These are phyloP conservation scores for Quiscalus mexicanus DNA, from an alignment of 2,113 vertebrate genomes.

Conservation along the genomic window DNA sequence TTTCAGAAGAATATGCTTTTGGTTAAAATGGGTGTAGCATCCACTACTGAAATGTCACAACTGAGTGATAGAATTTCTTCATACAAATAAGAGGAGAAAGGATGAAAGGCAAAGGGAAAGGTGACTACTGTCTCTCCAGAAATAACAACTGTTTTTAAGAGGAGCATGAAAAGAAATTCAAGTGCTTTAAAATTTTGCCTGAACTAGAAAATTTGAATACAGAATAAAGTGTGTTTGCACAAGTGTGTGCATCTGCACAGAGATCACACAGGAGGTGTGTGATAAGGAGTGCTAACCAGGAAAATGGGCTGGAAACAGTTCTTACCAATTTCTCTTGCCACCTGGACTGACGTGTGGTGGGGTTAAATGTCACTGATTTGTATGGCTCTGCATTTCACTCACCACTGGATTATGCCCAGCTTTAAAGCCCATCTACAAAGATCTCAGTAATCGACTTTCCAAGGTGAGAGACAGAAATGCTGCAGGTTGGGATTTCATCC, in stretches of 20 bases:
- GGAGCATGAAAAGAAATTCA: neutral
- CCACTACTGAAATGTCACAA: conserved; percentile 51
- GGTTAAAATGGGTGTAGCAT: neutral
- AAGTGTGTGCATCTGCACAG: neutral
- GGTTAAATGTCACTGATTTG: conserved; percentile 52
- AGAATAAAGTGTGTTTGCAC: neutral
- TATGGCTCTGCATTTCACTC: conserved; percentile 32
- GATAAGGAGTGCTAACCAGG: conserved; percentile 31
- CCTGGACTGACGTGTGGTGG: conserved; percentile 4
- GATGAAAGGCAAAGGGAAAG: conserved; percentile 7
- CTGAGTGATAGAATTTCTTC: conserved; percentile 21
- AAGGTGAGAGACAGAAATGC: conserved; percentile 12
- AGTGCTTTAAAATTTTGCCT: neutral
- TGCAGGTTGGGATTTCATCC: neutral
- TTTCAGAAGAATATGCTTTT: conserved; percentile 45
- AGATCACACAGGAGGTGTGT: neutral
- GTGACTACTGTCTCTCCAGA: neutral
- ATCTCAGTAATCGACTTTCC: neutral
- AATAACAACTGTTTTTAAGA: neutral
- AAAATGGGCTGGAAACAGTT: conserved; percentile 30
- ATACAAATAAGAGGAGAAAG: neutral
- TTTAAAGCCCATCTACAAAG: conserved; percentile 23
- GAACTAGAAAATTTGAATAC: neutral
- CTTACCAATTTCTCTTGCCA: conserved; percentile 54
- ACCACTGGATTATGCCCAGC: neutral